Conservation (phyloP, 1,140 invertebrate genomes). For the Apis cerana region DNA sequence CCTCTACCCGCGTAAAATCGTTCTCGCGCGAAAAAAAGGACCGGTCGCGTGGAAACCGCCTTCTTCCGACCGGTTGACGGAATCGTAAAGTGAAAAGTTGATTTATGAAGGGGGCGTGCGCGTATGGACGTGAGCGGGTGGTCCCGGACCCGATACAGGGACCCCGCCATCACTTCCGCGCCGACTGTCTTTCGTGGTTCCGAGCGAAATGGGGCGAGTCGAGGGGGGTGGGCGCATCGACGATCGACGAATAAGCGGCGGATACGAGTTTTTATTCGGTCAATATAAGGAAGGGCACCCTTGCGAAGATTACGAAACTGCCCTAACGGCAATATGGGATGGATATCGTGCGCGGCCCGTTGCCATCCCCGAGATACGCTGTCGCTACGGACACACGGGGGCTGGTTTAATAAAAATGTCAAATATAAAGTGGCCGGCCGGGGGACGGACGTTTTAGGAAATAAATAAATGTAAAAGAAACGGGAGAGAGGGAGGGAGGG, state of each 20-base stretch:
- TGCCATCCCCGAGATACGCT: conserved; percentile 50
- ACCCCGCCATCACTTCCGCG: not conserved
- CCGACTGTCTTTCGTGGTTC: conserved; percentile 16
- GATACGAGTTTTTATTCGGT: conserved; percentile 68
- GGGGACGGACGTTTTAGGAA: conserved; percentile 78
- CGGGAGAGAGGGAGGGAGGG: not conserved
- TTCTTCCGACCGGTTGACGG: conserved; percentile 32
- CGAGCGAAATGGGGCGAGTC: not conserved
- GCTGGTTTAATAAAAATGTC: conserved; percentile 81
- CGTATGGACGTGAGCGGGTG: not conserved
- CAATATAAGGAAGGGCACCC: conserved; percentile 64
- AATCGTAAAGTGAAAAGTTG: conserved; percentile 61
- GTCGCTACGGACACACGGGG: conserved; percentile 54
- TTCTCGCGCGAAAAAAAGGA: conserved; percentile 17
- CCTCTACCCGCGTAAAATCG: conserved; percentile 15
- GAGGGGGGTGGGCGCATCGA: conserved; percentile 16
- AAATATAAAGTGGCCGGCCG: conserved; percentile 80
- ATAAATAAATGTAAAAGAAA: conserved; percentile 80
- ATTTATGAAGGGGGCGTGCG: conserved; percentile 31
- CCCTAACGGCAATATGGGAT: conserved; percentile 73
- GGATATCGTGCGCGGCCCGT: conserved; percentile 5
- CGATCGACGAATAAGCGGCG: conserved; percentile 62
- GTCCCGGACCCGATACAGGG: conserved; percentile 7
- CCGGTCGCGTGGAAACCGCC: not conserved
- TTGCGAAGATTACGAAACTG: conserved; percentile 73